A percentile compares a stretch with the other conserved stretches of the same genome.
Evolutionary conservation across 64 coral and sea anemone species (phyloP).

Genomic region (Montipora capricornis): DNA sequence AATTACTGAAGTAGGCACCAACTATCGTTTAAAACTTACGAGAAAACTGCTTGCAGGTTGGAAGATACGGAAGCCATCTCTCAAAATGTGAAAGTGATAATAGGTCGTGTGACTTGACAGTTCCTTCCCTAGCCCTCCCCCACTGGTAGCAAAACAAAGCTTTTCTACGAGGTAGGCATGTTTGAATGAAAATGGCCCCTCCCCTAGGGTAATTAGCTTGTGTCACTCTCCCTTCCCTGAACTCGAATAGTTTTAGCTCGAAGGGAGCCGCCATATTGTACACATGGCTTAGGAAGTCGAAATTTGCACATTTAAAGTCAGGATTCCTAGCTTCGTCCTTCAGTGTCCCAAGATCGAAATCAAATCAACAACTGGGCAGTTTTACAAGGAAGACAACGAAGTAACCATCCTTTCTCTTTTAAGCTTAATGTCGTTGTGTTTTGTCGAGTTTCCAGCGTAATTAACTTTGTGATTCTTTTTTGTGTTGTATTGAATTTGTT

Average conservation of each 20-base stretch:
- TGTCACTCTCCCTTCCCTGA: not conserved
- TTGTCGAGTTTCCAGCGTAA: not conserved
- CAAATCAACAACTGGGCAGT: not conserved
- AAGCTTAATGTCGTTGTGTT: not conserved
- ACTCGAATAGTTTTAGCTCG: not conserved
- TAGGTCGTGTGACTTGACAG: too few relatives aligned
- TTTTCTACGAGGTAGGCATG: too few relatives aligned
- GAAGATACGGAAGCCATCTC: not conserved
- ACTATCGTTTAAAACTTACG: conserved; percentile 11
- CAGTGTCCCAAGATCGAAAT: not conserved
- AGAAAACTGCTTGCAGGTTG: conserved; percentile 7
- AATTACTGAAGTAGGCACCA: not conserved
- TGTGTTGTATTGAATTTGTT: not conserved
- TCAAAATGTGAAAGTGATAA: not conserved
- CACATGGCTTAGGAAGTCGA: not conserved
- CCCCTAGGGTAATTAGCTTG: not conserved
- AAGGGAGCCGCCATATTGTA: conserved; percentile 26
- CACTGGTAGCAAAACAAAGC: too few relatives aligned
- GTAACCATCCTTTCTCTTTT: conserved; percentile 12
- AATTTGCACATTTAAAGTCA: not conserved
- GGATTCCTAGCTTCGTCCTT: not conserved
- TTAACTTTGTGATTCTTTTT: not conserved
- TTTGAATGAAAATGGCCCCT: not conserved
- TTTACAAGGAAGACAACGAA: conserved; percentile 15
- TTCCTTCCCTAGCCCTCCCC: too few relatives aligned